phyloP scores from a whole-genome alignment of 2,113 vertebrate genomes.

The Salvelinus fontinalis region DNA sequence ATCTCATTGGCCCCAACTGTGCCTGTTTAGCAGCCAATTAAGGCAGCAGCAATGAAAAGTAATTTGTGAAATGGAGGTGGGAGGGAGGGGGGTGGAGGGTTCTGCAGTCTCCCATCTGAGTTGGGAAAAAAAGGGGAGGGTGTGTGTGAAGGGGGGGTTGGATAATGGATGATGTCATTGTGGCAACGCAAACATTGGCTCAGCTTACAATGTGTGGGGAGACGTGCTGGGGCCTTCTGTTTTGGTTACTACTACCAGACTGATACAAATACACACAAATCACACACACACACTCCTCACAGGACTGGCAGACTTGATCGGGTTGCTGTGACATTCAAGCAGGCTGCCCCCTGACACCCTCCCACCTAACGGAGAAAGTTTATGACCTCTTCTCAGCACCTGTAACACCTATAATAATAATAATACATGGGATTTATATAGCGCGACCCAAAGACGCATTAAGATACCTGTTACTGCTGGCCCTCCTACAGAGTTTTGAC shows the following conservation, averaged over 20 bases:
- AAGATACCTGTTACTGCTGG: no score
- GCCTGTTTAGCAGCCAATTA: no score
- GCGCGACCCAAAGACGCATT: no score
- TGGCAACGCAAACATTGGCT: constrained; percentile 58
- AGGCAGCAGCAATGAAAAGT: no score
- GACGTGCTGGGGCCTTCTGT: constrained; percentile 49
- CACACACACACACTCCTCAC: neutral
- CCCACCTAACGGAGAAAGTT: neutral
- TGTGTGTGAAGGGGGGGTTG: constrained; percentile 8
- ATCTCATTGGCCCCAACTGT: no score
- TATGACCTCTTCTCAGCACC: no score
- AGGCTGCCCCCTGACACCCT: neutral
- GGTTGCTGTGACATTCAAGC: neutral
- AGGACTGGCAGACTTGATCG: neutral
- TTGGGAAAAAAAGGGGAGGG: neutral
- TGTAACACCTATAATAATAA: no score
- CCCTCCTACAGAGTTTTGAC: no score
- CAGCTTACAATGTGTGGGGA: constrained; percentile 49
- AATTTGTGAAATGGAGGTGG: no score
- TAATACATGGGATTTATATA: no score
- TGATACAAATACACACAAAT: constrained; percentile 26
- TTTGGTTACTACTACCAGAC: constrained; percentile 50
- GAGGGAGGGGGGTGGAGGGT: neutral
- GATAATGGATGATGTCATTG: constrained; percentile 65
- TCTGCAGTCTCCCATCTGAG: neutral